Conservation (phyloP, 2,797 vertebrate species). For the Pipistrellus pygmaeus region DNA sequence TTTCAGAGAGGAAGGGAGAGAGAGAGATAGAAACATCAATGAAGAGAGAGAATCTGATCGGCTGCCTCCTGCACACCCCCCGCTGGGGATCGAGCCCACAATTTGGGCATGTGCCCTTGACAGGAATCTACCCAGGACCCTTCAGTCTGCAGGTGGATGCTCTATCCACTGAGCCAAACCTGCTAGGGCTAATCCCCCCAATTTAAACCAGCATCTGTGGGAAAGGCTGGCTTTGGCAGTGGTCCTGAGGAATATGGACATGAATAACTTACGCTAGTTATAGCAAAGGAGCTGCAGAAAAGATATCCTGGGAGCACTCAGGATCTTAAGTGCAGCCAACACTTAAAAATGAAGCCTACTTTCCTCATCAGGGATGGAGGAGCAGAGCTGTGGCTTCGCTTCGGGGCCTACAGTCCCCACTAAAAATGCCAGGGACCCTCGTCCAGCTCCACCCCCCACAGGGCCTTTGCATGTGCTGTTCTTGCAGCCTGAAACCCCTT, state of each 20-base stretch:
- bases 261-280: constrained; percentile 57
- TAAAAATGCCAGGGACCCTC: background rate
- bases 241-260: background rate
- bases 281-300: constrained; percentile 64
- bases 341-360: background rate
- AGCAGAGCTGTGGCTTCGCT: background rate
- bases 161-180: too few species aligned
- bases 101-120: too few species aligned
- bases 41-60: too few species aligned
- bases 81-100: too few species aligned
- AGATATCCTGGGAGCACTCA: background rate
- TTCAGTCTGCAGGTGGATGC: too few species aligned
- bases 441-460: background rate
- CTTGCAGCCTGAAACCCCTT: background rate
- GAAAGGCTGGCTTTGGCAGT: constrained; percentile 39
- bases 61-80: too few species aligned
- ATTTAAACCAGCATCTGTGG: constrained; percentile 67
- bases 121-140: too few species aligned
- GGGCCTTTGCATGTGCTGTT: background rate
- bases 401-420: background rate
- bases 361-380: background rate
- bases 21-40: too few species aligned
- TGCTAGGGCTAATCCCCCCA: background rate
- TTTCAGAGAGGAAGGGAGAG: too few species aligned
- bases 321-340: background rate